A percentile compares a stretch with the other conserved stretches of the same genome.
These are phyloP conservation scores for Thalassophryne amazonica DNA, from an alignment of 2,797 vertebrate genomes.

Conservation along the genomic window DNA sequence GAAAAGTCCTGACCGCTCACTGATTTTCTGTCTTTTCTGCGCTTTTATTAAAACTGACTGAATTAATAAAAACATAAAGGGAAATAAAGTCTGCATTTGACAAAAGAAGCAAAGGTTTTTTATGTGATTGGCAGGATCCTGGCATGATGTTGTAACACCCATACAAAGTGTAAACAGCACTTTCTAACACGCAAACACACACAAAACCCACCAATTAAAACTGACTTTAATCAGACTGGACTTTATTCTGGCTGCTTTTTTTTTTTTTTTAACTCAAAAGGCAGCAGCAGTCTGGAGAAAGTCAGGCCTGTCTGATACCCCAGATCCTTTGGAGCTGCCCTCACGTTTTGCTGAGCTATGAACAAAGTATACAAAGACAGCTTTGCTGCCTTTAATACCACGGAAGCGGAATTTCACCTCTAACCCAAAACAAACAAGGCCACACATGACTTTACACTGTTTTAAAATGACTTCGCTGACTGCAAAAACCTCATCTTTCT, in stretches of 20 bases:
- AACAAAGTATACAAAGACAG: constrained; percentile 71
- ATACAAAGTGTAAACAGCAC: constrained; percentile 72
- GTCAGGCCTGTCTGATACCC: constrained; percentile 74
- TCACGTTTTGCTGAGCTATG: constrained; percentile 78
- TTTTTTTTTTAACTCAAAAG: constrained; percentile 57
- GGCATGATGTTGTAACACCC: constrained; percentile 63
- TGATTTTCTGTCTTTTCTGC: constrained; percentile 29
- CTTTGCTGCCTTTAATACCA: constrained; percentile 70
- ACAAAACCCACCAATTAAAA: constrained; percentile 74
- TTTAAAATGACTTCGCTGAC: constrained; percentile 57
- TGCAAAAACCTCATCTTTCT: constrained; percentile 43
- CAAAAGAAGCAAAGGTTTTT: constrained; percentile 46
- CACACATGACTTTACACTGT: constrained; percentile 71
- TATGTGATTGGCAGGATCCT: constrained; percentile 66
- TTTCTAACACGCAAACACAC: constrained; percentile 75
- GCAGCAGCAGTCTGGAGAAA: constrained; percentile 69
- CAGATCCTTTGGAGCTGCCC: constrained; percentile 68
- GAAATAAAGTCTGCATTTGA: constrained; percentile 35
- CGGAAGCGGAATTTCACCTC: constrained; percentile 74
- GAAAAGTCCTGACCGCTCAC: constrained; percentile 67
- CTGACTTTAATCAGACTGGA: constrained; percentile 52
- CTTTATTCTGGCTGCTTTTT: constrained; percentile 40
- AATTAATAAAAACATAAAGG: constrained; percentile 63
- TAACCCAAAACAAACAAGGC: constrained; percentile 74
- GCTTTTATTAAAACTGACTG: constrained; percentile 60